Evolutionary conservation across 2,888 invertebrate species (phyloP).

Genomic region (Ornithoptera alexandrae): DNA sequence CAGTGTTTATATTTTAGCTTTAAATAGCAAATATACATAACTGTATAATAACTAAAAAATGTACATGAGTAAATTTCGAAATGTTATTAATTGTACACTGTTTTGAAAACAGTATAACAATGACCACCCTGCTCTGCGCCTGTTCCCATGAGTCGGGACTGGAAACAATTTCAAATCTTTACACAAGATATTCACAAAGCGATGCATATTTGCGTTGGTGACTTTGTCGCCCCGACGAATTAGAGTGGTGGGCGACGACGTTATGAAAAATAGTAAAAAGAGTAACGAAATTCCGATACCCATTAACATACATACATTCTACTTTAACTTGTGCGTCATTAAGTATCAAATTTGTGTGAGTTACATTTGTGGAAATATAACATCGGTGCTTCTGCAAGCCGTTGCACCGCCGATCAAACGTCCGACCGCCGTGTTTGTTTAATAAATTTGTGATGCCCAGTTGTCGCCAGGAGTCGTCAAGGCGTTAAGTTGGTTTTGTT

Average conservation of each 20-base stretch:
- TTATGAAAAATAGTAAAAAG: slow-evolving; percentile 58
- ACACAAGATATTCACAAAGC: slow-evolving; percentile 73
- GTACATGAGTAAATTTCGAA: slow-evolving; percentile 6
- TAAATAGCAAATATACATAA: too few relatives aligned
- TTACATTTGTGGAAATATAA: slow-evolving; percentile 29
- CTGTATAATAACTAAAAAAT: not conserved
- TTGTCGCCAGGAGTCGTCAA: slow-evolving; percentile 59
- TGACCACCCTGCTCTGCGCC: slow-evolving; percentile 23
- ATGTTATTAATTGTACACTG: slow-evolving; percentile 4
- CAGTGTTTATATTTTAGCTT: too few relatives aligned
- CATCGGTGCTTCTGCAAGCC: slow-evolving; percentile 45
- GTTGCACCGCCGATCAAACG: slow-evolving; percentile 53
- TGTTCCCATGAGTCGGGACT: slow-evolving; percentile 66
- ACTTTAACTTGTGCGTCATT: slow-evolving; percentile 30
- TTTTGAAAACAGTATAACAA: slow-evolving; percentile 14
- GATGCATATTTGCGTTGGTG: slow-evolving; percentile 73
- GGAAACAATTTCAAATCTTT: slow-evolving; percentile 77
- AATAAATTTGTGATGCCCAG: slow-evolving; percentile 60
- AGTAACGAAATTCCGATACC: slow-evolving; percentile 31
- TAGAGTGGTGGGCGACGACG: slow-evolving; percentile 58
- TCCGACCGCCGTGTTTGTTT: slow-evolving; percentile 61
- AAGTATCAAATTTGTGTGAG: slow-evolving; percentile 36
- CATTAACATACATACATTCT: slow-evolving; percentile 23
- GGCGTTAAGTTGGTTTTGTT: slow-evolving; percentile 56
- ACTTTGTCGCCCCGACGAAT: slow-evolving; percentile 70